Evolutionary conservation across 2,113 vertebrate genomes (phyloP), one percentile per base, ranked within the genome.

Genomic region (Maccullochella peelii): DNA sequence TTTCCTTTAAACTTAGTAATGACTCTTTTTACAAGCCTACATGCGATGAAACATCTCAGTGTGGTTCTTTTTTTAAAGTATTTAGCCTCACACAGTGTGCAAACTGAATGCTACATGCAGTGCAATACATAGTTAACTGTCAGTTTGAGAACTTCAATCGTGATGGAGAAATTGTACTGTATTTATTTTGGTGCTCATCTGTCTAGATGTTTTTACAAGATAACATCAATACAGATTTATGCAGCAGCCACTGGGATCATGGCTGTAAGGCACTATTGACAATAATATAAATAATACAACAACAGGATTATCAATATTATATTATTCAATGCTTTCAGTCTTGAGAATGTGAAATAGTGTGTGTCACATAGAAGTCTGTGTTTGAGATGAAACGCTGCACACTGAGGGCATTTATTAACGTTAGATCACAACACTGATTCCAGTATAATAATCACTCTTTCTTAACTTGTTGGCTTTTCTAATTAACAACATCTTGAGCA

Each of bases 401-500:
- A 76, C 33, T 18, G 54, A 75, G 65, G 38, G 27, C 54, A 40
- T 73, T 72, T 61, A 73, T 69, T 74, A 79, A 84, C 70, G 55
- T 83, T 61, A 80, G 71, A 91, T 85, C 69, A 80, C 44, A 59
- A 83, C 59, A 44, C 38, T 77, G 83, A 87, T 68, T 72, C 77
- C 42, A 88, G 65, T 67, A 52, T 72, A 86, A 66, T 80, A 82
- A 90, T 90, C 78, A 52, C 73, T 54, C 21, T 47, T 27, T 72
- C 49, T 79, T 86, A 79, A 86, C 81, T 85, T 68, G 58, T 86
- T 87, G 55, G 9, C 80, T 71, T 87, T 85, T 79, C 49, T 88
- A 88, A 94, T 94, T 87, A 90, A 81, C 70, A 88, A 68, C 36
- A 71, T 69, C 78, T 79, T n/a, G 59, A 88, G 83, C 61, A 50